A percentile compares a stretch with the other conserved stretches of the same genome.
These are phyloP conservation scores for Phataginus tetradactyla DNA, from an alignment of 2,797 vertebrate genomes.

Conservation along the genomic window DNA sequence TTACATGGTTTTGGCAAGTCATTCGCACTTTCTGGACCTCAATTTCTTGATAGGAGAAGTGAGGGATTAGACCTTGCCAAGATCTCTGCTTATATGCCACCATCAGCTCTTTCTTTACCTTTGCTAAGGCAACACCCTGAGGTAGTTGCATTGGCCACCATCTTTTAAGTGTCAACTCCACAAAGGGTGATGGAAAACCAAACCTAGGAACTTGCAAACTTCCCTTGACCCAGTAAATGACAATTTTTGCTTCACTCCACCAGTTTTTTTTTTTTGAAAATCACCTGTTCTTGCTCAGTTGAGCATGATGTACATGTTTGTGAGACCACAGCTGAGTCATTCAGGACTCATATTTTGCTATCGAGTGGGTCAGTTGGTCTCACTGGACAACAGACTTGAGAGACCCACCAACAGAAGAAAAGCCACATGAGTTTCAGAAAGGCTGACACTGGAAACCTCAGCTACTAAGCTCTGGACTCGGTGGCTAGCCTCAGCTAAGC, in stretches of 20 bases:
- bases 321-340: constrained; percentile 83
- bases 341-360: constrained; percentile 79
- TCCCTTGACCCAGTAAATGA: constrained; percentile 2
- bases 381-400: background rate
- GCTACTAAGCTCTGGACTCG: background rate
- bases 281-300: constrained; percentile 50
- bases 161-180: background rate
- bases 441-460: background rate
- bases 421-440: background rate
- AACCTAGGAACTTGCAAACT: background rate
- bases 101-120: background rate
- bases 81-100: background rate
- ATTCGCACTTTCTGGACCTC: background rate
- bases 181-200: background rate
- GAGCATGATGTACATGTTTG: constrained; percentile 82
- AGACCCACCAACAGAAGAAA: background rate
- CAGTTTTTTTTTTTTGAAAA: constrained; percentile 26
- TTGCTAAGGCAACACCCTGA: background rate
- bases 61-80: background rate
- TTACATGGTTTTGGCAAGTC: constrained; percentile 18
- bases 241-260: background rate
- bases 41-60: constrained; percentile 25
- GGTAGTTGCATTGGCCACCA: background rate
- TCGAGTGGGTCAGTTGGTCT: background rate
- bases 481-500: background rate